phyloP scores from a whole-genome alignment of 1,140 invertebrate species.

The Reticulitermes speratus region DNA sequence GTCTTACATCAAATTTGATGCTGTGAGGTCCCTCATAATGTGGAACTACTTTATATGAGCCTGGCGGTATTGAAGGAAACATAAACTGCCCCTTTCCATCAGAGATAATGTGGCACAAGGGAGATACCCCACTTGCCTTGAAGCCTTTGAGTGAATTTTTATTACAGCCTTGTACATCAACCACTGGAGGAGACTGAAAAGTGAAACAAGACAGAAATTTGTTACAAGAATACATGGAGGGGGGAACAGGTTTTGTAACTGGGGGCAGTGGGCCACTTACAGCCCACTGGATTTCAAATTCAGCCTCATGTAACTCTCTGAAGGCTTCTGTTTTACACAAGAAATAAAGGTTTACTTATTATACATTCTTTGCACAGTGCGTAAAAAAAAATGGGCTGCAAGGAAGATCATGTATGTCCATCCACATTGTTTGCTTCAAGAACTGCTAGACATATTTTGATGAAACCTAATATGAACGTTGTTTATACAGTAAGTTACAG shows the following conservation, averaged over 20 bases:
- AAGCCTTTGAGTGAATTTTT: slow-evolving; percentile 59
- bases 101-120: slow-evolving; percentile 76
- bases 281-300: too few species aligned
- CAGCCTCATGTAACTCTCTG: neutral
- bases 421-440: too few species aligned
- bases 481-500: too few species aligned
- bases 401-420: too few species aligned
- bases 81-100: slow-evolving; percentile 72
- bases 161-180: slow-evolving; percentile 55
- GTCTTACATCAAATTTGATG: slow-evolving; percentile 77
- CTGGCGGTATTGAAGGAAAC: slow-evolving; percentile 76
- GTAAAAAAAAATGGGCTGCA: too few species aligned
- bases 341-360: neutral
- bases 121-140: slow-evolving; percentile 47
- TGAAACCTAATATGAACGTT: too few species aligned
- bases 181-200: slow-evolving; percentile 43
- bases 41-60: slow-evolving; percentile 72
- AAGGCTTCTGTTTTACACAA: neutral
- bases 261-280: too few species aligned
- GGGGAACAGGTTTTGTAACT: too few species aligned
- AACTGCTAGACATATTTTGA: too few species aligned
- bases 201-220: slow-evolving; percentile 42
- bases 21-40: slow-evolving; percentile 59
- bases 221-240: neutral
- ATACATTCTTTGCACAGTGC: too few species aligned